These are phyloP conservation scores for Gymnoscopelus microlampas DNA, from an alignment of 2,797 vertebrate species.

Conservation along the genomic window DNA sequence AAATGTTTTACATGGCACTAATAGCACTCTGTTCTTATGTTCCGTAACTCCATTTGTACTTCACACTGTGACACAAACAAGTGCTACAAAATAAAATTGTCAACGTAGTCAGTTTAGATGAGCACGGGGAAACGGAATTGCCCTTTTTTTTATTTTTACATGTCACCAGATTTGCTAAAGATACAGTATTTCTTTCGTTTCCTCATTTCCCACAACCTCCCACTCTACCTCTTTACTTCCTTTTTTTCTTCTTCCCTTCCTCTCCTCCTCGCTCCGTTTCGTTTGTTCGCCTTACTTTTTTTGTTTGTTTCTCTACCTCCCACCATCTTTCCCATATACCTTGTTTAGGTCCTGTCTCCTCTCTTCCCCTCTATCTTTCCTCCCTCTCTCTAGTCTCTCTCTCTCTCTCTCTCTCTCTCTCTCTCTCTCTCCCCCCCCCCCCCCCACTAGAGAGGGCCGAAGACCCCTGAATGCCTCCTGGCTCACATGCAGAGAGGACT, in stretches of 20 bases:
- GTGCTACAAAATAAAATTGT: background rate
- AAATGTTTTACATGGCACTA: too few species aligned
- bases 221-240: conserved; percentile 1
- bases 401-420: conserved; percentile 41
- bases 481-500: conserved; percentile 39
- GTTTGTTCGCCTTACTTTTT: too few species aligned
- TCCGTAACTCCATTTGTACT: background rate
- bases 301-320: conserved; percentile 2
- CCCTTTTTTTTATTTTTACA: background rate
- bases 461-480: conserved; percentile 38
- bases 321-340: background rate
- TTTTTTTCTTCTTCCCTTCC: conserved; percentile 7
- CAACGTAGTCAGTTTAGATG: background rate
- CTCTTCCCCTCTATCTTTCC: too few species aligned
- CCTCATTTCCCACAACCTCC: background rate
- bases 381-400: too few species aligned
- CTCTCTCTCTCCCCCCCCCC: conserved; percentile 42
- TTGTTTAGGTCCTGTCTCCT: background rate
- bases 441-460: conserved; percentile 43
- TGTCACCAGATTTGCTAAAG: background rate
- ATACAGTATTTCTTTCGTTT: background rate
- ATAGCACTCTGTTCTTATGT: background rate
- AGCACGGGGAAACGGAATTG: background rate
- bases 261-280: background rate
- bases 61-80: too few species aligned